Percentiles rank a stretch among this genome's conserved stretches.
Conservation (phyloP, 30 jellyfish, hydroid and myxozoan species). For the Rhopilema esculentum region DNA sequence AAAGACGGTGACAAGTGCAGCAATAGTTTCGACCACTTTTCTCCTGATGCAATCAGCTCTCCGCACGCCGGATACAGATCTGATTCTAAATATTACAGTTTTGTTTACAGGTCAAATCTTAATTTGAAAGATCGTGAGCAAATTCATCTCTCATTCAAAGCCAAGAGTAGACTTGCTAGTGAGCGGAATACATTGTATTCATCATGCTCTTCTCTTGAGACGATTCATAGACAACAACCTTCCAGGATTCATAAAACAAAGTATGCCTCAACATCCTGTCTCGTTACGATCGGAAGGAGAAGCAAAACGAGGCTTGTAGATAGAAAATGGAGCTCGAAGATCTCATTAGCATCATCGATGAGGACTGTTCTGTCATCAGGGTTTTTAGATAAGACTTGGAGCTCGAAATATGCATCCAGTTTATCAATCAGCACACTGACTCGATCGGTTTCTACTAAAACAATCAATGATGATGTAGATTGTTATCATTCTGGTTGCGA, state of each 20-base stretch:
- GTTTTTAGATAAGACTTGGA: slow-evolving; percentile 66
- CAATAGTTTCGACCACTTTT: slow-evolving; percentile 68
- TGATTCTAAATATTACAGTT: slow-evolving; percentile 70
- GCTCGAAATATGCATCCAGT: slow-evolving; percentile 71
- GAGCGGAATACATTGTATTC: slow-evolving; percentile 33
- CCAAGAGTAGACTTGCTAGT: slow-evolving; percentile 27
- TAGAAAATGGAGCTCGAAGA: slow-evolving; percentile 53
- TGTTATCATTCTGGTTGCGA: slow-evolving; percentile 40
- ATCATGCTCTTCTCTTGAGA: slow-evolving; percentile 62
- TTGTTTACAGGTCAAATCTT: slow-evolving; percentile 39
- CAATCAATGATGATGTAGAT: slow-evolving; percentile 61
- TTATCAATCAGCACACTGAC: slow-evolving; percentile 67
- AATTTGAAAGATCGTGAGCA: slow-evolving; percentile 50
- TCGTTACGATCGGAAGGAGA: slow-evolving; percentile 37
- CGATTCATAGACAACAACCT: slow-evolving; percentile 43
- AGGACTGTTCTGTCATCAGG: slow-evolving; percentile 57
- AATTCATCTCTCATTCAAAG: slow-evolving; percentile 61
- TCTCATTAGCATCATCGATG: slow-evolving; percentile 45
- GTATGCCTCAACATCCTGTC: slow-evolving; percentile 61
- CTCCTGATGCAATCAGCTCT: slow-evolving; percentile 94
- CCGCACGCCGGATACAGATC: slow-evolving; percentile 78
- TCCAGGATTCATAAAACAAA: slow-evolving; percentile 37
- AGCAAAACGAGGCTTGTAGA: slow-evolving; percentile 29
- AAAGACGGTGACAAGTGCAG: slow-evolving; percentile 67
- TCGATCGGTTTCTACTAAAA: slow-evolving; percentile 59